These are phyloP conservation scores for Drosophila mulleri DNA, from an alignment of 2,888 invertebrate species.

Conservation along the genomic window DNA sequence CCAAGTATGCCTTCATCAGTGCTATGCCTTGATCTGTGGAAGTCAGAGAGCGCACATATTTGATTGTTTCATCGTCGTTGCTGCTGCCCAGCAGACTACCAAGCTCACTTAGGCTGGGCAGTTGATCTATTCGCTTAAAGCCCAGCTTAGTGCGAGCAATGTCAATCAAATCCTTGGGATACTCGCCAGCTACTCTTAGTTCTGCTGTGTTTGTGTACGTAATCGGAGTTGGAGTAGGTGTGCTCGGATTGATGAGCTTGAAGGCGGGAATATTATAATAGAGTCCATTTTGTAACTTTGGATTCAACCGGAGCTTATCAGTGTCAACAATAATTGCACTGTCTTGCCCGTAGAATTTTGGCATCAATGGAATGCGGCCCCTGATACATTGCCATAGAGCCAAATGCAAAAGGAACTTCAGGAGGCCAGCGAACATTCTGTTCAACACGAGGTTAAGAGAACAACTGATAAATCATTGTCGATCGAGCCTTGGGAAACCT, in stretches of 20 bases:
- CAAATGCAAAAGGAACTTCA: slow-evolving; percentile 42
- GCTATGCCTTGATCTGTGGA: slow-evolving; percentile 76
- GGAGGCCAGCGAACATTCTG: slow-evolving; percentile 40
- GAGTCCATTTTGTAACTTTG: slow-evolving; percentile 56
- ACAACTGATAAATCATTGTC: slow-evolving; percentile 48
- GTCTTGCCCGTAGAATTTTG: slow-evolving; percentile 68
- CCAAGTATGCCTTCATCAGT: slow-evolving; percentile 77
- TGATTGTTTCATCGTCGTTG: slow-evolving; percentile 73
- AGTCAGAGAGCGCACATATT: slow-evolving; percentile 73
- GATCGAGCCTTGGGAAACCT: slow-evolving; percentile 2
- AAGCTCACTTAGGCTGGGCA: slow-evolving; percentile 77
- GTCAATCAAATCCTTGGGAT: slow-evolving; percentile 78
- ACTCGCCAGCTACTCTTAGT: slow-evolving; percentile 46
- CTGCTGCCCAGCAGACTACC: slow-evolving; percentile 77
- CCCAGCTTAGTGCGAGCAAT: slow-evolving; percentile 78
- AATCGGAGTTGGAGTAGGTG: neutral
- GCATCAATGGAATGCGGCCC: slow-evolving; percentile 31
- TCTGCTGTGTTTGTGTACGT: slow-evolving; percentile 34
- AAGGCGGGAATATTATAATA: slow-evolving; percentile 65
- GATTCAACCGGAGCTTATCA: slow-evolving; percentile 35
- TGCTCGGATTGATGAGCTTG: slow-evolving; percentile 59
- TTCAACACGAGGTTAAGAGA: slow-evolving; percentile 51
- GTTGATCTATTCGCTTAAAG: slow-evolving; percentile 66
- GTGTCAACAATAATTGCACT: slow-evolving; percentile 67
- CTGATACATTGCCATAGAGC: slow-evolving; percentile 54